A percentile compares a stretch with the other conserved stretches of the same genome.
Evolutionary conservation across 2,797 vertebrate species (phyloP).

Genomic region (Poecilia gillii): DNA sequence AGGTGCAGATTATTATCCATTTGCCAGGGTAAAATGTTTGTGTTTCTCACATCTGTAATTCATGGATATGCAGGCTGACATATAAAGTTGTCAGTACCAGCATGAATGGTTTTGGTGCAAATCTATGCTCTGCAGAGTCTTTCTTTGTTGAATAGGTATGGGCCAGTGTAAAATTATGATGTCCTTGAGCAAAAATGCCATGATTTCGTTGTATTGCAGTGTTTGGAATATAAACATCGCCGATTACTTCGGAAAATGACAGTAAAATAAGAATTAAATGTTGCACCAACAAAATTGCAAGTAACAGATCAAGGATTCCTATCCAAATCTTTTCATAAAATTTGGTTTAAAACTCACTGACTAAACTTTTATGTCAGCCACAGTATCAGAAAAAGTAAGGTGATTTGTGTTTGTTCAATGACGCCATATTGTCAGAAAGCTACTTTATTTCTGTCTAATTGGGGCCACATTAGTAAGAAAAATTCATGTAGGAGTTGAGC

Average conservation of each 20-base stretch:
- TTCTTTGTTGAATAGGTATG: neutral
- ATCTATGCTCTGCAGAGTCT: neutral
- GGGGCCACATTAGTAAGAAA: neutral
- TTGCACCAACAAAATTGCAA: neutral
- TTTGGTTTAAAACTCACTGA: neutral
- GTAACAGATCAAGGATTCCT: neutral
- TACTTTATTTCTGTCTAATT: neutral
- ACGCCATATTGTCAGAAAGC: neutral
- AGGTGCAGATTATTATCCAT: conserved; percentile 6
- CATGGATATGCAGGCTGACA: neutral
- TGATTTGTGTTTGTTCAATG: neutral
- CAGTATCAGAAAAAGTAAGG: neutral
- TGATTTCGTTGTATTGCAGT: neutral
- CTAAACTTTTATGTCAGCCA: neutral
- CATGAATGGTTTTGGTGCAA: neutral
- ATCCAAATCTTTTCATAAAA: neutral
- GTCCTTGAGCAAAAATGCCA: neutral
- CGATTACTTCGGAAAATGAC: neutral
- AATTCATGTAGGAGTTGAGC: neutral
- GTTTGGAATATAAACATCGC: neutral
- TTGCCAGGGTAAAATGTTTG: neutral
- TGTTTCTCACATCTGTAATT: neutral
- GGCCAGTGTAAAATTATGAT: neutral
- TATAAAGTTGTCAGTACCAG: neutral
- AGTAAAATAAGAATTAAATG: neutral